Evolutionary conservation across 2,888 invertebrate species (phyloP).

Genomic region (Polydrusus pterygomalis): DNA sequence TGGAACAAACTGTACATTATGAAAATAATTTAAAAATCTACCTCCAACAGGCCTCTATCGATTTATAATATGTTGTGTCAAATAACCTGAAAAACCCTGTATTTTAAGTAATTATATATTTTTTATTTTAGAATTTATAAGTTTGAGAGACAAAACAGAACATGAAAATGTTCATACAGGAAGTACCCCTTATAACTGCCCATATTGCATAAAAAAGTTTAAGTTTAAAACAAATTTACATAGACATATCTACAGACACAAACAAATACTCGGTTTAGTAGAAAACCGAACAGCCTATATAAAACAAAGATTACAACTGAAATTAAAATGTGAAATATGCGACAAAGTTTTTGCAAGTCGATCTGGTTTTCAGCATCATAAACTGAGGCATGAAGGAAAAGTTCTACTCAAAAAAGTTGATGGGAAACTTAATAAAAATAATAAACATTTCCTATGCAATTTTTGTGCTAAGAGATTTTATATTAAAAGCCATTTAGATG

Average conservation of each 20-base stretch:
- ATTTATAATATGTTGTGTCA: too few relatives aligned
- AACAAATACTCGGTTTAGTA: slow-evolving; percentile 5
- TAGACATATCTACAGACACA: slow-evolving; percentile 11
- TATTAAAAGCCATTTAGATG: slow-evolving; percentile 3
- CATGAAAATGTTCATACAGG: slow-evolving; percentile 13
- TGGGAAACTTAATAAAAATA: not conserved
- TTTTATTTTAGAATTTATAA: slow-evolving; percentile 24
- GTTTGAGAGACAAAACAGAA: not conserved
- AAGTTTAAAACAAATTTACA: slow-evolving; percentile 5
- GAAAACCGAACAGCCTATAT: not conserved
- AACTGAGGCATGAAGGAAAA: slow-evolving; percentile 27
- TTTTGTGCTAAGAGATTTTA: slow-evolving; percentile 15
- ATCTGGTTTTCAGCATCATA: slow-evolving; percentile 2
- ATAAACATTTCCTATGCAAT: not conserved
- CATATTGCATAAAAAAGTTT: slow-evolving; percentile 14
- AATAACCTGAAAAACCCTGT: too few relatives aligned
- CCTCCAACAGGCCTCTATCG: too few relatives aligned
- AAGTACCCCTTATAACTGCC: not conserved
- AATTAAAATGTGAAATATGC: not conserved
- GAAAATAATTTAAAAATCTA: too few relatives aligned
- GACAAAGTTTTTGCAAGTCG: slow-evolving; percentile 20
- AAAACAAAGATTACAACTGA: not conserved
- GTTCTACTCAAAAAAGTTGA: not conserved
- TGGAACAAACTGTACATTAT: too few relatives aligned
- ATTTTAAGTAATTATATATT: not conserved